phyloP scores from a whole-genome alignment of 2,888 invertebrate species.

The Hoplodrina ambigua region DNA sequence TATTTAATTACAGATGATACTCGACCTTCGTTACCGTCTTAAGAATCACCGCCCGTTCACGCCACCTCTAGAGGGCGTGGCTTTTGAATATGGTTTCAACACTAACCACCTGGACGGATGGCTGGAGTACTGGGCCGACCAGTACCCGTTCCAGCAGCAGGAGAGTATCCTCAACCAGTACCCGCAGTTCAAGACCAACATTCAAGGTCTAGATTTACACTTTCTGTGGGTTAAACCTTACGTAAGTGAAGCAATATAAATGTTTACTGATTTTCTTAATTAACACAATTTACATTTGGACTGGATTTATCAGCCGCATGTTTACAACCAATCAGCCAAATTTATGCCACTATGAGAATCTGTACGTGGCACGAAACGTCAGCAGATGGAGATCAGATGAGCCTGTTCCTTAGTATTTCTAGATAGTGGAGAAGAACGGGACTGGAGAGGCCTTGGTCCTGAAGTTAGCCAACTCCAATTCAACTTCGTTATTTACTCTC shows the following conservation, averaged over 20 bases:
- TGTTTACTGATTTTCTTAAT: too few relatives aligned
- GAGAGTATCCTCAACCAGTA: constrained; percentile 92
- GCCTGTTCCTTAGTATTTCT: too few relatives aligned
- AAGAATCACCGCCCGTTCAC: constrained; percentile 74
- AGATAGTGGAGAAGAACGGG: too few relatives aligned
- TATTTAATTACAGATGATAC: constrained; percentile 72
- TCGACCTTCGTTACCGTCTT: constrained; percentile 76
- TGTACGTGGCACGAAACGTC: too few relatives aligned
- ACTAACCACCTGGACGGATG: constrained; percentile 91
- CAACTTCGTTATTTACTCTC: too few relatives aligned
- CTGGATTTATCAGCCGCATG: too few relatives aligned
- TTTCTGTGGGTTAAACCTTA: constrained; percentile 47
- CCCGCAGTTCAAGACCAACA: constrained; percentile 94
- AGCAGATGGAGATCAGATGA: too few relatives aligned
- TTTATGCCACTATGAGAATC: too few relatives aligned
- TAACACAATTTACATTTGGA: too few relatives aligned
- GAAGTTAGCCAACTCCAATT: too few relatives aligned
- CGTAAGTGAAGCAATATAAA: constrained; percentile 20
- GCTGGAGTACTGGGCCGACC: constrained; percentile 93
- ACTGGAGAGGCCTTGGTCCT: too few relatives aligned
- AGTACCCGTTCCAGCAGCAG: constrained; percentile 91
- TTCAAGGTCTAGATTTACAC: constrained; percentile 93
- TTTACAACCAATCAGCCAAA: too few relatives aligned
- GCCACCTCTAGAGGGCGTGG: constrained; percentile 92
- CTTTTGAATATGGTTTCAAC: constrained; percentile 96